These are phyloP conservation scores for Mormyrops boulengeri DNA, from an alignment of 2,797 vertebrate genomes.

Conservation along the genomic window DNA sequence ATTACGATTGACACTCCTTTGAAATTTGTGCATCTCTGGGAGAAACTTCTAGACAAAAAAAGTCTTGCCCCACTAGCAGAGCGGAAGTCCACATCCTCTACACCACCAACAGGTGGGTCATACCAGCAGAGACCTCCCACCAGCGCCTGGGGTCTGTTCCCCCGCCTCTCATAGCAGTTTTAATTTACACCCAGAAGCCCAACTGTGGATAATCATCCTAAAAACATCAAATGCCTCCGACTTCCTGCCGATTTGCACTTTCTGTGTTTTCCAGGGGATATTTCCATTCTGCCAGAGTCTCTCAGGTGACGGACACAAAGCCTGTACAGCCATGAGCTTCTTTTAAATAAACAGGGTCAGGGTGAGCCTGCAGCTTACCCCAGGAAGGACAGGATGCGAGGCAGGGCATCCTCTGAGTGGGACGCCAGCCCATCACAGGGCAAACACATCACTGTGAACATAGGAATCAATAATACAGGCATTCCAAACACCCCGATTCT, in stretches of 20 bases:
- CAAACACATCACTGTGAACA: not conserved
- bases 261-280: not conserved
- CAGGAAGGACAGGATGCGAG: not conserved
- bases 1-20: not conserved
- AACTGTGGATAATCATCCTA: not conserved
- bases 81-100: not conserved
- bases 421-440: not conserved
- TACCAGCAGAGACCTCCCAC: not conserved
- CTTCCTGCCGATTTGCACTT: not conserved
- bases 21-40: not conserved
- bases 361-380: not conserved
- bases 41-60: not conserved
- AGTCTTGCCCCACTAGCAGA: not conserved
- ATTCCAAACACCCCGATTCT: not conserved
- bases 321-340: not conserved
- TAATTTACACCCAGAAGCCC: conserved; percentile 4
- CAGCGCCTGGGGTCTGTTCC: not conserved
- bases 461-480: not conserved
- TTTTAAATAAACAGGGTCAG: not conserved
- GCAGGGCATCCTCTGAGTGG: not conserved
- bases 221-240: not conserved
- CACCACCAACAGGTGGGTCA: not conserved
- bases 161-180: not conserved
- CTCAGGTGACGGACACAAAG: not conserved
- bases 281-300: not conserved